A percentile compares a stretch with the other conserved stretches of the same genome.
Evolutionary conservation across 2,113 vertebrate genomes (phyloP).

Genomic region (Zosterops pallidus): DNA sequence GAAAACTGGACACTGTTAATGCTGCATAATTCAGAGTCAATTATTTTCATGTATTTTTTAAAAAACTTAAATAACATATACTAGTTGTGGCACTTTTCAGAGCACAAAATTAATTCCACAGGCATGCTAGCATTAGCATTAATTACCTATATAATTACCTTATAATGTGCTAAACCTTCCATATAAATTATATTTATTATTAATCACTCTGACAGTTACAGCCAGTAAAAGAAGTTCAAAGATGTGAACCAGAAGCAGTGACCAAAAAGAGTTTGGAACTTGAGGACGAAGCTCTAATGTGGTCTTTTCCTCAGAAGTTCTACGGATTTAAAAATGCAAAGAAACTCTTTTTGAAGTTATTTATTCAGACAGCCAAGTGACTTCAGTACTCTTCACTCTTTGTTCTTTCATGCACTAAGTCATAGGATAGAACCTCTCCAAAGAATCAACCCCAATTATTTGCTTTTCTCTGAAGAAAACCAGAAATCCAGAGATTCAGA

Average conservation of each 20-base stretch:
- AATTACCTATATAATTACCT: not conserved
- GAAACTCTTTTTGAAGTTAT: not conserved
- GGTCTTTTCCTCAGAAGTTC: not conserved
- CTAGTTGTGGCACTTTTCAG: not conserved
- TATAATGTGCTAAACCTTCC: not conserved
- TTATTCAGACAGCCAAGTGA: not conserved
- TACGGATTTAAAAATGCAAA: not conserved
- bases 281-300: not conserved
- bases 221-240: not conserved
- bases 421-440: not conserved
- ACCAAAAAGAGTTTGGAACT: not conserved
- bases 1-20: not conserved
- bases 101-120: not conserved
- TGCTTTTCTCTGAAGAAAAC: not conserved
- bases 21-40: not conserved
- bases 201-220: not conserved
- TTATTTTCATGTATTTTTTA: not conserved
- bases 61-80: not conserved
- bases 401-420: not conserved
- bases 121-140: not conserved
- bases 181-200: not conserved
- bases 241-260: not conserved
- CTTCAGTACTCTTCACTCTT: not conserved
- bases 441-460: not conserved
- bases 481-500: not conserved